phyloP scores from a whole-genome alignment of 2,888 invertebrate genomes.

The Drosophila trichaetosa region DNA sequence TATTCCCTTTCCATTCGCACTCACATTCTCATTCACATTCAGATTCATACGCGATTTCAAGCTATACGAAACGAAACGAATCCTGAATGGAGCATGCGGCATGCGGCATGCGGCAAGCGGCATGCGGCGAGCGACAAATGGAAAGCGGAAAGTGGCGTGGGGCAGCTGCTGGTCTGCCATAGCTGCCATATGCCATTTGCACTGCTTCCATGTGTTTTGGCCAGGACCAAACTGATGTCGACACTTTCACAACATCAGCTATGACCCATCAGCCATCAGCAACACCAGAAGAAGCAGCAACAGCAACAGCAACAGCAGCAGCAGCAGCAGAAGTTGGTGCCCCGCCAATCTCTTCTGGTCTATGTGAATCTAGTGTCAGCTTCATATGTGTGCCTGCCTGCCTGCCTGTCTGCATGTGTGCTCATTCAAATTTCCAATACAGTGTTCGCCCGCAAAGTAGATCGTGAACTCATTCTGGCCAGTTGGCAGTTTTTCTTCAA shows the following conservation, averaged over 20 bases:
- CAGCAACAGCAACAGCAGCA: not conserved
- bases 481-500: not conserved
- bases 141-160: slow-evolving; percentile 10
- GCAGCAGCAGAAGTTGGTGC: slow-evolving; percentile 5
- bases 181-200: slow-evolving; percentile 40
- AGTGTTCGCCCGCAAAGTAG: not conserved
- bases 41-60: slow-evolving; percentile 21
- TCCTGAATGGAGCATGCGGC: slow-evolving; percentile 12
- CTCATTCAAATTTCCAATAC: slow-evolving; percentile 70
- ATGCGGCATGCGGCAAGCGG: not conserved
- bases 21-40: slow-evolving; percentile 14
- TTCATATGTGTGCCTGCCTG: slow-evolving; percentile 5
- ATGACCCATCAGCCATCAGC: slow-evolving; percentile 33
- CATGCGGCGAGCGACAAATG: slow-evolving; percentile 11
- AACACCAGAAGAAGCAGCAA: slow-evolving; percentile 8
- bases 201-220: slow-evolving; percentile 53
- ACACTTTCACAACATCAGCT: slow-evolving; percentile 73
- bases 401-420: slow-evolving; percentile 6
- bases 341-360: slow-evolving; percentile 34
- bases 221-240: slow-evolving; percentile 69
- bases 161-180: slow-evolving; percentile 25
- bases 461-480: not conserved
- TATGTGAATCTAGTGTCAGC: slow-evolving; percentile 16
- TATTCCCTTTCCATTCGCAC: slow-evolving; percentile 56
- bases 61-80: slow-evolving; percentile 32